Percentiles rank a stretch among this genome's conserved stretches.
Evolutionary conservation across 2,797 vertebrate species (phyloP).

Genomic region (Paramormyrops hopkinsi): DNA sequence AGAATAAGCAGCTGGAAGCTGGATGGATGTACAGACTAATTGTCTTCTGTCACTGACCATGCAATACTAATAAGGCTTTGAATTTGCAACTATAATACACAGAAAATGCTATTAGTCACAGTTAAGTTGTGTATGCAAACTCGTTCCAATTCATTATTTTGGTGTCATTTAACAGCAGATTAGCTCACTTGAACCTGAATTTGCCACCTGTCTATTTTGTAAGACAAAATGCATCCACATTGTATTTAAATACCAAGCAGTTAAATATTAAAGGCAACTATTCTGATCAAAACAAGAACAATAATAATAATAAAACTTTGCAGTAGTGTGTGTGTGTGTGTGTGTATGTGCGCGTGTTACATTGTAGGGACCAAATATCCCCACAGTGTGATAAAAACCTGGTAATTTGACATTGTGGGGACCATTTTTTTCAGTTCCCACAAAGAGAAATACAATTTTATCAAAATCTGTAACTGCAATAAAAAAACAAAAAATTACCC

Average conservation of each 20-base stretch:
- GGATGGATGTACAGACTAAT: not conserved
- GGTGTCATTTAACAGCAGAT: conserved; percentile 1
- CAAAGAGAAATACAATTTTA: too few relatives aligned
- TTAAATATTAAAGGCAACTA: not conserved
- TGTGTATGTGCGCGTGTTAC: too few relatives aligned
- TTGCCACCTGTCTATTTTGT: not conserved
- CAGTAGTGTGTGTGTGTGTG: too few relatives aligned
- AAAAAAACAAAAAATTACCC: too few relatives aligned
- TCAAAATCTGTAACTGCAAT: too few relatives aligned
- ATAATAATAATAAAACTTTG: not conserved
- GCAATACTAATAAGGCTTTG: not conserved
- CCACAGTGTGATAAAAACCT: too few relatives aligned
- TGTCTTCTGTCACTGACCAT: conserved; percentile 7
- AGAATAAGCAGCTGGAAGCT: not conserved
- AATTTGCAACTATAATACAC: not conserved
- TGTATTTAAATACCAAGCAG: not conserved
- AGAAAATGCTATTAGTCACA: not conserved
- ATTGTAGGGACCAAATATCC: too few relatives aligned
- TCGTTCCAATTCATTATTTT: conserved; percentile 1
- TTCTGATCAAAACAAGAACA: not conserved
- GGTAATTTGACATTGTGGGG: too few relatives aligned
- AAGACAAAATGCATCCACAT: not conserved
- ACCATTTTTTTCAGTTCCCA: too few relatives aligned
- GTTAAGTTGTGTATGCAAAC: conserved; percentile 1
- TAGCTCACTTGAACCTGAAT: not conserved